Evolutionary conservation across 1,140 invertebrate species (phyloP).

Genomic region (Drosophila chauvacae): DNA sequence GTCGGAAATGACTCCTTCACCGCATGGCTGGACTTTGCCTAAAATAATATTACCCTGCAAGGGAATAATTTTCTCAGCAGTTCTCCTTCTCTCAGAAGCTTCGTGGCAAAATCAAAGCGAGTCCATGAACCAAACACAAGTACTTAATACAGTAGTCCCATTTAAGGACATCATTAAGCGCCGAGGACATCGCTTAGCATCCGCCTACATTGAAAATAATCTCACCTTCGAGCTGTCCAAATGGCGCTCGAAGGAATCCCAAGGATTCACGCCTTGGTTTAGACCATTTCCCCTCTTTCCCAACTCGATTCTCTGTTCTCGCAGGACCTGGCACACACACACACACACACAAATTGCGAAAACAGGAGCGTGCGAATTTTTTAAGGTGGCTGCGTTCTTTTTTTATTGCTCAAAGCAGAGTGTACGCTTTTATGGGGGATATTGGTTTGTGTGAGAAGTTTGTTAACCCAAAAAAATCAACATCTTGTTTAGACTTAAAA

Average conservation of each 20-base stretch:
- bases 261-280: conserved; percentile 35
- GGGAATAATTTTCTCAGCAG: not conserved
- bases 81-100: not conserved
- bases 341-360: conserved; percentile 9
- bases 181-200: conserved; percentile 21
- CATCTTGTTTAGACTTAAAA: no score
- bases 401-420: conserved; percentile 24
- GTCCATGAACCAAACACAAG: conserved; percentile 5
- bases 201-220: conserved; percentile 24
- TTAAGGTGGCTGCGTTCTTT: conserved; percentile 29
- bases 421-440: not conserved
- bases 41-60: no score
- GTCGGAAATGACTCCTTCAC: no score
- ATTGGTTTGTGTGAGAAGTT: not conserved
- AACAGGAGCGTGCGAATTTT: conserved; percentile 39
- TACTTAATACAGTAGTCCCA: not conserved
- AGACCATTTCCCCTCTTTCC: not conserved
- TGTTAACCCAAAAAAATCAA: not conserved
- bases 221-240: conserved; percentile 18
- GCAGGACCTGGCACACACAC: not conserved
- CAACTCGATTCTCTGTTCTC: not conserved
- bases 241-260: conserved; percentile 23
- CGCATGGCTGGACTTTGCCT: no score
- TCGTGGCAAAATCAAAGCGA: not conserved
- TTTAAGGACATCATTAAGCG: conserved; percentile 21